These are phyloP conservation scores for Rhingia rostrata DNA, from an alignment of 2,888 invertebrate species.

Conservation along the genomic window DNA sequence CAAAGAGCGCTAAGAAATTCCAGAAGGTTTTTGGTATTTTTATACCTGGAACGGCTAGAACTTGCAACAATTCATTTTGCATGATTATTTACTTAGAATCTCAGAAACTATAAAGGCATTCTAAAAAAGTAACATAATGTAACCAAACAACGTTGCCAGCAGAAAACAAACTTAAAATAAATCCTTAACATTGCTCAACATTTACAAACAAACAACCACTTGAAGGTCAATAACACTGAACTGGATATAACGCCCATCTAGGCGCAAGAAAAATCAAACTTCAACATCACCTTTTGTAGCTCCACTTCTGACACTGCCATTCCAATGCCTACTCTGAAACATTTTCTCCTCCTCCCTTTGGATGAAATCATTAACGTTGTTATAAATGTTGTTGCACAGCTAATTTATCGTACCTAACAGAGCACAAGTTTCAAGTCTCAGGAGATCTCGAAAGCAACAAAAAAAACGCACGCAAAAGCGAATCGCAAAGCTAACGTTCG, in stretches of 20 bases:
- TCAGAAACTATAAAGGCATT: no score
- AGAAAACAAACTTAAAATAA: no score
- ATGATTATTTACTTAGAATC: no score
- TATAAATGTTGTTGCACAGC: slow-evolving; percentile 47
- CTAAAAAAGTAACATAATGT: no score
- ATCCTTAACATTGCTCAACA: no score
- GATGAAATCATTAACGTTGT: slow-evolving; percentile 54
- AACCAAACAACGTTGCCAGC: no score
- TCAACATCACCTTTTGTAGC: slow-evolving; percentile 1
- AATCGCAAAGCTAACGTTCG: slow-evolving; percentile 1
- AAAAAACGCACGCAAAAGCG: background rate
- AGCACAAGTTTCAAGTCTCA: slow-evolving; percentile 33
- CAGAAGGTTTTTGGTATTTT: no score
- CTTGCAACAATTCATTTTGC: no score
- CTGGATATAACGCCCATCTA: background rate
- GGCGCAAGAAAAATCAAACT: background rate
- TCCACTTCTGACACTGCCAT: slow-evolving; percentile 19
- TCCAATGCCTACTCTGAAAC: background rate
- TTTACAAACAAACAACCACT: no score
- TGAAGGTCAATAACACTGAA: slow-evolving; percentile 26
- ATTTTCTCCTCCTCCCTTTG: slow-evolving; percentile 39
- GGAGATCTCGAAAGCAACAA: background rate
- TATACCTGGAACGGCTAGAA: no score
- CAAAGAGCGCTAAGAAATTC: no score
- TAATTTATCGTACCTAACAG: slow-evolving; percentile 55